These are phyloP conservation scores for Frieseomelitta varia DNA, from an alignment of 1,140 invertebrate species.

Conservation along the genomic window DNA sequence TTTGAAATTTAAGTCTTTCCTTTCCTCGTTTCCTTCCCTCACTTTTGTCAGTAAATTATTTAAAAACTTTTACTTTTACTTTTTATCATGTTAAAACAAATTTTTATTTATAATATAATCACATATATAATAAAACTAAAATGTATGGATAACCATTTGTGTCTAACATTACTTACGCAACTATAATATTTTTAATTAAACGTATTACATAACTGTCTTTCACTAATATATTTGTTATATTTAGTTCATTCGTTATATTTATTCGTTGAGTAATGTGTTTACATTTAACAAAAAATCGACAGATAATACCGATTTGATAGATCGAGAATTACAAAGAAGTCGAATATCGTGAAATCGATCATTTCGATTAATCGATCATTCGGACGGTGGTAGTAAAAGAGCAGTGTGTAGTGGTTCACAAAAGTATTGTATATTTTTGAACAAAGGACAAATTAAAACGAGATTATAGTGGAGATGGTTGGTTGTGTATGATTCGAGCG, in stretches of 20 bases:
- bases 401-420: slow-evolving; percentile 36
- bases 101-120: background rate
- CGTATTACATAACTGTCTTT: no score
- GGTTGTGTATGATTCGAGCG: slow-evolving; percentile 14
- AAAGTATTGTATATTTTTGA: slow-evolving; percentile 33
- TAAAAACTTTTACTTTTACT: background rate
- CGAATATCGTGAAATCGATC: slow-evolving; percentile 37
- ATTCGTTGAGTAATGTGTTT: background rate
- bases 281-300: slow-evolving; percentile 35
- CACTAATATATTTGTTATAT: background rate
- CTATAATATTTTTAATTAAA: background rate
- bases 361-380: slow-evolving; percentile 46
- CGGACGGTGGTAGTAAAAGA: slow-evolving; percentile 18
- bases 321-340: slow-evolving; percentile 18
- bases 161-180: no score
- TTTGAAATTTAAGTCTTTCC: background rate
- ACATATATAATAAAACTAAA: background rate
- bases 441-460: slow-evolving; percentile 25
- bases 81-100: background rate
- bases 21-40: background rate
- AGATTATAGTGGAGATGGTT: slow-evolving; percentile 21
- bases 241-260: background rate
- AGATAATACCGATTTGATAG: slow-evolving; percentile 30
- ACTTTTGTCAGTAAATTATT: background rate
- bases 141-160: background rate